Evolutionary conservation across 2,113 vertebrate genomes (phyloP), one percentile per base, ranked within the genome.

Genomic region (Puffinus mauretanicus): DNA sequence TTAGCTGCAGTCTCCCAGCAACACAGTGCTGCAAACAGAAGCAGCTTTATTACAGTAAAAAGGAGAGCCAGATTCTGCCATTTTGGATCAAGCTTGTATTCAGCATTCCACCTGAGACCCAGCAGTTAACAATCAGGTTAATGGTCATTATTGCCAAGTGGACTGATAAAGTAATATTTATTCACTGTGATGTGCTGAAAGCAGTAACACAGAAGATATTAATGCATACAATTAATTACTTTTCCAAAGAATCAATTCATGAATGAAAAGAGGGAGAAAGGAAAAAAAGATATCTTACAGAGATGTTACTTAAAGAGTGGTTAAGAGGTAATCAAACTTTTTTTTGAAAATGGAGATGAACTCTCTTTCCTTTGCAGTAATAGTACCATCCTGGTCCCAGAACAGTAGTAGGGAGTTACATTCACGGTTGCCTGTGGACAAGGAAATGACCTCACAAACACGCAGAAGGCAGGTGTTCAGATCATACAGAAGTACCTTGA

Each of bases 1-100:
- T 93, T 51, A 96, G 96, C 84, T 95, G 86, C 77, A 90, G 91
- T 96, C 47, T 97, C 96, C 91, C 94, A 94, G 93, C 94, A 96
- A 96, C 71, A 84, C 65, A 76, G 49, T 26, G 46, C 80, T 86
- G 54, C 27, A 81, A 94, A 85, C 76, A 93, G 89, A 89, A 92
- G 70, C 91, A 88, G 87, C 49, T 93, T 88, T 65, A 82, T 72
- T 58, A 49, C 25, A 80, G 86, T 13, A 65, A 89, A 96, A 88
- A 93, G 69, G 44, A 92, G 34, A 96, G 29, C 9, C 65, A 84
- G 20, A 88, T 58, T 91, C 93, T 96, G 93, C 82, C 94, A 93
- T 90, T 96, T 95, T 90, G 82, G 76, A 95, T 87, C 55, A 54
- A 86, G 61, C n/a, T 18, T 58, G n/a, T 34, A 54, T 72, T 86